These are phyloP conservation scores for Crypturellus tataupa DNA, from an alignment of 2,797 vertebrate genomes.

Conservation along the genomic window DNA sequence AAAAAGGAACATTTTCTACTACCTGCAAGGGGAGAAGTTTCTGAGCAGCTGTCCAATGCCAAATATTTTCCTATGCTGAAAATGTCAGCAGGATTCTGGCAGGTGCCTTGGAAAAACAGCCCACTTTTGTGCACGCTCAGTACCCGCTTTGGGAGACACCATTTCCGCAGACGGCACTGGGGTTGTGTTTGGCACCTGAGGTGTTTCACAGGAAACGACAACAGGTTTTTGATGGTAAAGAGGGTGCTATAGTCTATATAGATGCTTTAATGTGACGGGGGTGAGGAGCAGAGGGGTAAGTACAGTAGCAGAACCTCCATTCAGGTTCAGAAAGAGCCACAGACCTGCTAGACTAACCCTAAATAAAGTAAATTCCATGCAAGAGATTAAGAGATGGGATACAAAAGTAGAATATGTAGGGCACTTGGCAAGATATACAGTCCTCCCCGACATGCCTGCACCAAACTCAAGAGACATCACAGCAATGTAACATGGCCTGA, in stretches of 20 bases:
- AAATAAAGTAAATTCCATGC: background rate
- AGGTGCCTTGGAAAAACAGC: conserved; percentile 58
- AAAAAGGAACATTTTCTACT: conserved; percentile 49
- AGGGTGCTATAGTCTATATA: background rate
- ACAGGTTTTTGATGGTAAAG: conserved; percentile 23
- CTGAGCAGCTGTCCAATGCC: conserved; percentile 40
- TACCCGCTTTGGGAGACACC: conserved; percentile 24
- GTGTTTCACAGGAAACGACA: conserved; percentile 57
- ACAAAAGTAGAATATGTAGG: background rate
- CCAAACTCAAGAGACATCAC: background rate
- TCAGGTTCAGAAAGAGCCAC: background rate
- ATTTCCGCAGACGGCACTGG: conserved; percentile 18
- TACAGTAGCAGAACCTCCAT: background rate
- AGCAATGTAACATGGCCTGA: rapidly evolving
- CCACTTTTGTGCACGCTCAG: conserved; percentile 28
- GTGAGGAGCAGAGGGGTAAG: background rate
- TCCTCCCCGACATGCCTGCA: background rate
- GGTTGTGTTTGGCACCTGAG: conserved; percentile 62
- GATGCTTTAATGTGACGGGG: background rate
- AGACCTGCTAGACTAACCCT: background rate
- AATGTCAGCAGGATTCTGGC: conserved; percentile 54
- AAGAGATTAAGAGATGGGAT: background rate
- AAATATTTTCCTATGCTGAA: conserved; percentile 68
- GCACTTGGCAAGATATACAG: background rate
- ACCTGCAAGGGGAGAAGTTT: conserved; percentile 31